Evolutionary conservation across 2,888 invertebrate species (phyloP), one percentile per base, ranked within the genome.

Genomic region (Machimus rusticus): DNA sequence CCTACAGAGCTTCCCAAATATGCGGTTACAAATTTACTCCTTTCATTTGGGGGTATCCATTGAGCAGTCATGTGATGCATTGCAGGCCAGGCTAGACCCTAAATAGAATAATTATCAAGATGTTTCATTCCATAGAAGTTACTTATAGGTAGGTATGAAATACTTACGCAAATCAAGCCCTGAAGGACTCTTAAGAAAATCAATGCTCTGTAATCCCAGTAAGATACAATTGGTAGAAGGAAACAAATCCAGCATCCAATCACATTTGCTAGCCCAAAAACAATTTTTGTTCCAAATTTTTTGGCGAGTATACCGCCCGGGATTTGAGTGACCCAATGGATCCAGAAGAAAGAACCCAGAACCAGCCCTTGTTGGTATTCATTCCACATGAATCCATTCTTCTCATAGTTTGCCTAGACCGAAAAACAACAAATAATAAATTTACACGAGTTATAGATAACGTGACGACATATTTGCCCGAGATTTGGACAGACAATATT

Each of bases 31-130:
- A 95, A 95, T 92, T 95, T 95, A 90, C 96, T 95, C 86, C 97
- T 94, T 91, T 97, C 97, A 89, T 96, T 94, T 0, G 96, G 96
- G 16, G 97, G 97, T 85, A 97, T 96, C 97, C 97, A 97, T 89
- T 95, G 94, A 0, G 96, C 96, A 89, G 96, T 95, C 93, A 97
- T 94, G 34, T 95, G 93, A 91, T 97, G 96, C 96, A 96, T 96
- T 2, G 96, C 94, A 2, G 97, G 97, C 94, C 96, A 96, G 5
- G 95, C 93, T 34, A 95, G 93, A 4, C 95, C 95, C 95, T 95
- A 84, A 84, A 46, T 66, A 9, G 46, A 78, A 77, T 23, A 51
- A 23, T 77, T 77, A 34, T 77, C 23, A 74, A 23, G 74, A 74
- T 43, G 23, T 1, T 5, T 55, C 34, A 39, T n/a, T 4, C 4